Percentiles rank a stretch among this genome's conserved stretches.
phyloP scores from a whole-genome alignment of 2,113 vertebrate genomes.

The Agapornis roseicollis region DNA sequence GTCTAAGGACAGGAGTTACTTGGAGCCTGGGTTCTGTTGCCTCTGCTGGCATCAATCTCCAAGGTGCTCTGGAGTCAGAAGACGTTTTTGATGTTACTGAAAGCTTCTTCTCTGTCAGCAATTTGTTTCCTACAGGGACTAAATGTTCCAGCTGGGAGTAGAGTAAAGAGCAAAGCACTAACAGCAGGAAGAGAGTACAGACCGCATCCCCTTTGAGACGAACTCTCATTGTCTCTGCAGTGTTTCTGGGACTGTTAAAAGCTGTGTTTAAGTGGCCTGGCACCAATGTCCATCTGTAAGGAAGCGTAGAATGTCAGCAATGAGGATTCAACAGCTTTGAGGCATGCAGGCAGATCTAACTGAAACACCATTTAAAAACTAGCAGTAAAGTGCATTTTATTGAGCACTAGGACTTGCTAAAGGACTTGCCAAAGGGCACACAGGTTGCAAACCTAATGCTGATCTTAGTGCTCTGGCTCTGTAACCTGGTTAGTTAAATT shows the following conservation, averaged over 20 bases:
- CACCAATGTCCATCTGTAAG: conserved; percentile 54
- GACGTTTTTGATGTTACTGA: neutral
- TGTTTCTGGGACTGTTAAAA: neutral
- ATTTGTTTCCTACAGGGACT: conserved; percentile 24
- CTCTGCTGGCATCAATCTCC: neutral
- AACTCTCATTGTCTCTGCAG: conserved; percentile 74
- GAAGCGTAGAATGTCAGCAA: neutral
- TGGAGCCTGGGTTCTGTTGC: neutral
- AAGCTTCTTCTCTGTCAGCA: neutral
- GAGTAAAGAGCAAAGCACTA: conserved; percentile 80
- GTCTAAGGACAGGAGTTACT: neutral
- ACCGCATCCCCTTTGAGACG: conserved; percentile 83
- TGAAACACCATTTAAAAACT: neutral
- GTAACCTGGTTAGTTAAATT: neutral
- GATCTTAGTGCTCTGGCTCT: neutral
- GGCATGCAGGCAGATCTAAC: neutral
- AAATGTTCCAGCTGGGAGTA: conserved; percentile 79
- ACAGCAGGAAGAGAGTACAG: conserved; percentile 84
- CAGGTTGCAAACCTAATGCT: neutral
- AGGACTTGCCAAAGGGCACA: neutral
- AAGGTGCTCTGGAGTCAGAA: neutral
- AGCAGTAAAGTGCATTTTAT: neutral
- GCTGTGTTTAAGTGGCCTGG: neutral
- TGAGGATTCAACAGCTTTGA: neutral
- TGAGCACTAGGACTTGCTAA: accelerated